phyloP scores from a whole-genome alignment of 2,113 vertebrate species.

The Psephotus haematonotus region DNA sequence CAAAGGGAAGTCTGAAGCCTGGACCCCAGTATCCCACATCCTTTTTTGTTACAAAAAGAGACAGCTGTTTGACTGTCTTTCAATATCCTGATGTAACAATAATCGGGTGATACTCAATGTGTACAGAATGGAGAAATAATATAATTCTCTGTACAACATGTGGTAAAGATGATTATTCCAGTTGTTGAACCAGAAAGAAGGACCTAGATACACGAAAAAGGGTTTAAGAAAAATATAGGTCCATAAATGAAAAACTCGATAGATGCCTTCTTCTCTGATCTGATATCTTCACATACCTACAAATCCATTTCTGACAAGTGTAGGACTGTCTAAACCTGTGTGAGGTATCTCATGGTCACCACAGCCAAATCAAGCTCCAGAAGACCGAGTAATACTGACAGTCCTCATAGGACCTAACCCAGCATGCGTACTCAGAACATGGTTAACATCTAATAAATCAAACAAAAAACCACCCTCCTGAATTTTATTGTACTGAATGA shows the following conservation, averaged over 20 bases:
- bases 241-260: not conserved
- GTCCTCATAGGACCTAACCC: not conserved
- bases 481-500: not conserved
- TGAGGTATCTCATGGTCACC: not conserved
- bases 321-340: not conserved
- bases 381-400: not conserved
- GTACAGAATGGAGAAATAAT: not conserved
- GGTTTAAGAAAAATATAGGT: not conserved
- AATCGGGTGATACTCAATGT: not conserved
- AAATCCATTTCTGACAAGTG: not conserved
- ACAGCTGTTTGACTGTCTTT: not conserved
- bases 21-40: not conserved
- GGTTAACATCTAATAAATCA: not conserved
- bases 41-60: not conserved
- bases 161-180: not conserved
- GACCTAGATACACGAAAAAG: not conserved
- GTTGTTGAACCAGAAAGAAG: not conserved
- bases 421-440: not conserved
- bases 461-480: accelerated
- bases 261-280: not conserved
- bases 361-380: not conserved
- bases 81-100: not conserved
- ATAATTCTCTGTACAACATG: not conserved
- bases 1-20: not conserved
- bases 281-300: not conserved